Conservation (phyloP, 1,140 invertebrate species). For the Tetramorium simillimum region DNA sequence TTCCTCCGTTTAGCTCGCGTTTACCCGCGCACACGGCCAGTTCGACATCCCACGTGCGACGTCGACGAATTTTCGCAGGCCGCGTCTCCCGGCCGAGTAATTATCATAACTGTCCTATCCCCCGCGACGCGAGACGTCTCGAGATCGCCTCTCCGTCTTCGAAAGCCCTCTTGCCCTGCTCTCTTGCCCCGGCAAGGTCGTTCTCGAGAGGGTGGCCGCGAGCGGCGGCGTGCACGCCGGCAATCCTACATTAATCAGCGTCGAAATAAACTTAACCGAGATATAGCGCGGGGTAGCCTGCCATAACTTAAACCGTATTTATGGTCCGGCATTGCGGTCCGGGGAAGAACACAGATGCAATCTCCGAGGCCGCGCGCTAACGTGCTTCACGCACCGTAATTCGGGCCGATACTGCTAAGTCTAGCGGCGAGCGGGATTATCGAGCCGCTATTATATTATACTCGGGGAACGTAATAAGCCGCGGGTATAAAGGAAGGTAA, state of each 20-base stretch:
- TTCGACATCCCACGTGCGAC: neutral
- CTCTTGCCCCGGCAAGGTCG: neutral
- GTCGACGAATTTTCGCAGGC: neutral
- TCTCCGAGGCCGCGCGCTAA: neutral
- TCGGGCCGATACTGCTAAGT: slow-evolving; percentile 38
- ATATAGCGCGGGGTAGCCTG: neutral
- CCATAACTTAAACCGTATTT: slow-evolving; percentile 56
- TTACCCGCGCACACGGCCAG: neutral
- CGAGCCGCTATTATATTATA: slow-evolving; percentile 41
- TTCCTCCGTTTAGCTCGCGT: slow-evolving; percentile 11
- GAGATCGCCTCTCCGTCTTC: too few relatives aligned
- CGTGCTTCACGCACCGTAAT: slow-evolving; percentile 16
- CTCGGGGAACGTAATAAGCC: slow-evolving; percentile 27
- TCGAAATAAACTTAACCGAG: slow-evolving; percentile 38
- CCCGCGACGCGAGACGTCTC: neutral
- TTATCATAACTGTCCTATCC: neutral
- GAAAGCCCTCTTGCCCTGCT: neutral
- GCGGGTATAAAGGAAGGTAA: slow-evolving; percentile 39
- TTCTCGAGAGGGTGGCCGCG: neutral
- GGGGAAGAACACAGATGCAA: neutral
- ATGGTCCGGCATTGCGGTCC: neutral
- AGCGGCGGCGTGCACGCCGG: neutral
- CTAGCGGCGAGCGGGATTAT: slow-evolving; percentile 39
- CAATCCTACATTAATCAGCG: slow-evolving; percentile 44
- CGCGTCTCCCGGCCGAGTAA: neutral